Evolutionary conservation across 2,113 vertebrate genomes (phyloP).

Genomic region (Seriola rivoliana): DNA sequence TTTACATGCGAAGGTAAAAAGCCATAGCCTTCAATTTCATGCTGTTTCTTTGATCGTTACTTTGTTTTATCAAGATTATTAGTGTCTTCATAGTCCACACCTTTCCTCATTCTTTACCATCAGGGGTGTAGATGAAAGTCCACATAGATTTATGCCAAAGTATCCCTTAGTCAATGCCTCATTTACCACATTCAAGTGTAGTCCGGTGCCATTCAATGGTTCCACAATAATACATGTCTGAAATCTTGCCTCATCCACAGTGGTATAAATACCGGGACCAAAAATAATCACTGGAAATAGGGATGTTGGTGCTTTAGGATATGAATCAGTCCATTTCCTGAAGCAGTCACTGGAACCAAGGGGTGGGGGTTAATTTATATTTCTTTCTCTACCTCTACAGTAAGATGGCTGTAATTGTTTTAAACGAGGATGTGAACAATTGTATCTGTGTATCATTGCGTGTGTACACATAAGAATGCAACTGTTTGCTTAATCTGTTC

Average conservation of each 20-base stretch:
- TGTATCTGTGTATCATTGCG: constrained; percentile 64
- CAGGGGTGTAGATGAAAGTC: constrained; percentile 8
- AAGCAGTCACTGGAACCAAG: constrained; percentile 34
- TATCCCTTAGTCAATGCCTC: neutral
- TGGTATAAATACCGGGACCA: constrained; percentile 67
- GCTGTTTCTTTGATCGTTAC: constrained; percentile 55
- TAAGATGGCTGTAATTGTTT: constrained; percentile 71
- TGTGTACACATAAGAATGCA: constrained; percentile 57
- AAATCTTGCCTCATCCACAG: constrained; percentile 44
- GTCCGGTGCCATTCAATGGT: constrained; percentile 31
- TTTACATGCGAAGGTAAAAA: constrained; percentile 49
- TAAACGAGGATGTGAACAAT: constrained; percentile 73
- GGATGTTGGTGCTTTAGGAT: constrained; percentile 76
- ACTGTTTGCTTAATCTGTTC: constrained; percentile 54
- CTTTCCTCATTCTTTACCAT: constrained; percentile 27
- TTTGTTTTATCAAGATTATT: constrained; percentile 35
- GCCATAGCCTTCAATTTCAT: constrained; percentile 27
- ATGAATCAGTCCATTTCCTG: constrained; percentile 82
- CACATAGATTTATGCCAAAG: neutral
- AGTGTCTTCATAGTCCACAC: neutral
- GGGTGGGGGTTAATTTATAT: constrained; percentile 44
- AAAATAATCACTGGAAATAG: constrained; percentile 79
- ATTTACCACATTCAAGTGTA: constrained; percentile 7
- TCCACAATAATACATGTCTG: constrained; percentile 37
- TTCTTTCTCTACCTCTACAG: constrained; percentile 43